Evolutionary conservation across 2,113 vertebrate species (phyloP).

Genomic region (Pygoscelis adeliae): DNA sequence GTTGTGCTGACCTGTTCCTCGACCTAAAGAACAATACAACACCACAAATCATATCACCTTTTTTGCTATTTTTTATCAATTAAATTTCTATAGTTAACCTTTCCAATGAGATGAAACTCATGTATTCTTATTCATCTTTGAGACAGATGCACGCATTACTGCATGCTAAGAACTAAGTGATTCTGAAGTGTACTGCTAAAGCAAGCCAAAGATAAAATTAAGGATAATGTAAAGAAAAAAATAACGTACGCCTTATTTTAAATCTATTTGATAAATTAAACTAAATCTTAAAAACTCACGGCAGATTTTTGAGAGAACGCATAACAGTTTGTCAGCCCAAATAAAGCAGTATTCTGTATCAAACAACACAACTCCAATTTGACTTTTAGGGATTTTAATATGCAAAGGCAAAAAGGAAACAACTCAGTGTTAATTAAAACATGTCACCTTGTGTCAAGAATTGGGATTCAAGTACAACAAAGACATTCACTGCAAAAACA

Average conservation of each 20-base stretch:
- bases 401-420: neutral
- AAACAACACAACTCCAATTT: neutral
- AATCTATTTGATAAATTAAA: neutral
- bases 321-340: neutral
- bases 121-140: neutral
- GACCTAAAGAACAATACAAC: conserved; percentile 73
- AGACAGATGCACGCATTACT: neutral
- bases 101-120: neutral
- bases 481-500: neutral
- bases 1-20: conserved; percentile 95
- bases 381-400: neutral
- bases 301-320: neutral
- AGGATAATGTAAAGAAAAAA: neutral
- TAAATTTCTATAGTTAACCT: neutral
- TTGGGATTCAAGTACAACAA: neutral
- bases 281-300: neutral
- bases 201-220: neutral
- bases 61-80: neutral
- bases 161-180: neutral
- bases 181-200: neutral
- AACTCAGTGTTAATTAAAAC: neutral
- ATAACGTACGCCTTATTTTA: neutral
- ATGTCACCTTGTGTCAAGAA: neutral
- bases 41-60: neutral
- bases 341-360: neutral